Percentiles rank a stretch among this genome's conserved stretches.
Conservation (phyloP, 2,888 invertebrate species). For the Callyntrura guangdongensis region DNA sequence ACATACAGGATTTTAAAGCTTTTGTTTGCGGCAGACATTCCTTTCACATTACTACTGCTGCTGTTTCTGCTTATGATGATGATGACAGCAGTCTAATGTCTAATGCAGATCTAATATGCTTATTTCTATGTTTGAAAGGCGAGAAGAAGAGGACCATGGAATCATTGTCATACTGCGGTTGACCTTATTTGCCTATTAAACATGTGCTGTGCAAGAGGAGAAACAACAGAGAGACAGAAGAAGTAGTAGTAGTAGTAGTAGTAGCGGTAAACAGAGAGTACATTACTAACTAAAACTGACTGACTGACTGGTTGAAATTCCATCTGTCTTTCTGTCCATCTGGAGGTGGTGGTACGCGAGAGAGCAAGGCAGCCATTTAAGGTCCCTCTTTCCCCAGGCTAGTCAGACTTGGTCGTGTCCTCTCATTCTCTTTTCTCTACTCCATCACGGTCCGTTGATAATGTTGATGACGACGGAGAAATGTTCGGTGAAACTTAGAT, state of each 20-base stretch:
- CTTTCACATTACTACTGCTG: slow-evolving; percentile 14
- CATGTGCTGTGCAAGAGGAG: slow-evolving; percentile 34
- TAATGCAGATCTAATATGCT: slow-evolving; percentile 65
- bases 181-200: slow-evolving; percentile 80
- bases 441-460: slow-evolving; percentile 43
- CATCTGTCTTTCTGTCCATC: slow-evolving; percentile 65
- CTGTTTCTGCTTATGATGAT: slow-evolving; percentile 40
- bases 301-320: slow-evolving; percentile 57
- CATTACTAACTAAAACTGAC: slow-evolving; percentile 34
- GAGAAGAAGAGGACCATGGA: slow-evolving; percentile 51
- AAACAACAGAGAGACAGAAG: neutral
- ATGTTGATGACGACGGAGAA: neutral
- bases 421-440: slow-evolving; percentile 1
- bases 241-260: neutral
- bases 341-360: slow-evolving; percentile 17
- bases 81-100: slow-evolving; percentile 65
- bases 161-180: slow-evolving; percentile 77
- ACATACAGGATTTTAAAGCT: slow-evolving; percentile 18
- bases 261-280: slow-evolving; percentile 28
- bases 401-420: neutral
- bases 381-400: slow-evolving; percentile 1
- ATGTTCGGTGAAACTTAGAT: slow-evolving; percentile 21
- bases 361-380: slow-evolving; percentile 9
- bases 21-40: slow-evolving; percentile 53
- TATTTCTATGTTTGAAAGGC: slow-evolving; percentile 58